phyloP scores from a whole-genome alignment of 2,113 vertebrate species.

The Mixornis gularis region DNA sequence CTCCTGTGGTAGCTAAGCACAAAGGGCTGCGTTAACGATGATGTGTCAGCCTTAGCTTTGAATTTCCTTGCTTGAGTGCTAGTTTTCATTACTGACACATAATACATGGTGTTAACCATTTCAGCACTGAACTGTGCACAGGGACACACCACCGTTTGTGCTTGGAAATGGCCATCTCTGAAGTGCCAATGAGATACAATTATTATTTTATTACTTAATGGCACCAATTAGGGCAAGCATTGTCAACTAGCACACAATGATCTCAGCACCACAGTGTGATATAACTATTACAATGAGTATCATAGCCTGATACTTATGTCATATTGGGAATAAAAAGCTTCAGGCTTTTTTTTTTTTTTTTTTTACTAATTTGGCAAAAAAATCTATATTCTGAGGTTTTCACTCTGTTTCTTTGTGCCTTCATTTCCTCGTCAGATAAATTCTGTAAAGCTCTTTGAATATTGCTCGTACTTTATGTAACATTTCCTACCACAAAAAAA shows the following conservation, averaged over 20 bases:
- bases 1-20: conserved; percentile 58
- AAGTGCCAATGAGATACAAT: not conserved
- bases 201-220: conserved; percentile 46
- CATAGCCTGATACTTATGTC: not conserved
- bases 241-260: conserved; percentile 41
- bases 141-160: not conserved
- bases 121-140: not conserved
- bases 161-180: not conserved
- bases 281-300: conserved; percentile 1
- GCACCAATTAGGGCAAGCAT: conserved; percentile 31
- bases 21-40: conserved; percentile 64
- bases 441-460: not conserved
- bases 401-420: not conserved
- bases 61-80: conserved; percentile 62
- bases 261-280: conserved; percentile 39
- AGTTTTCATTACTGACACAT: conserved; percentile 61
- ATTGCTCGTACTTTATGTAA: not conserved
- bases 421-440: not conserved
- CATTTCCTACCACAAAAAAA: not conserved
- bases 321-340: not conserved
- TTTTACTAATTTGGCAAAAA: not conserved
- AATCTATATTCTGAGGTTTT: not conserved
- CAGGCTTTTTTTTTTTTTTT: not conserved
- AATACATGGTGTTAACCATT: conserved; percentile 50
- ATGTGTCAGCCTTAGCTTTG: conserved; percentile 62